Evolutionary conservation across 2,113 vertebrate species (phyloP), one percentile per base, ranked within the genome.

Genomic region (Grammomys dolichurus): DNA sequence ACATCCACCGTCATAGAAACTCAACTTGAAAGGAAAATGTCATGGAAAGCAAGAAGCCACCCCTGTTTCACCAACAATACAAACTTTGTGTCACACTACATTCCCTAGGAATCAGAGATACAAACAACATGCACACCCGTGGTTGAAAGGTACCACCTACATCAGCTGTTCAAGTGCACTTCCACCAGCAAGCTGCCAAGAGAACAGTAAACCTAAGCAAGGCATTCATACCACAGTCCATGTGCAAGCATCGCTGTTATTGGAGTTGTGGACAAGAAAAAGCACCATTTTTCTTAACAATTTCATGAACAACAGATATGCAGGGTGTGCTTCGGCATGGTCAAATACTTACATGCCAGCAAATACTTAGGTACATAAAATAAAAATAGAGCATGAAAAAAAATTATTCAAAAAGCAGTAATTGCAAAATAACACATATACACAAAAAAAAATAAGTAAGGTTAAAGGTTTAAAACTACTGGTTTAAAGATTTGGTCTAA

Each of bases 61-160:
- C 89, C 87, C 22, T 5, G 46, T 78, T 16, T 20, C 20, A 73
- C 28, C 87, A 43, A 40, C 1, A 4, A 40, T 36, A 48, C 13
- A 94, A 40, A 63, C 94, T 63, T 36, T 51, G 24, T 36, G n/a
- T 12, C 19, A 95, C 43, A 24, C 22, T 13, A 5, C 31, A 43
- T 8, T 54, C 73, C 46, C 33, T 93, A 28, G 91, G 93, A 95
- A 87, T 78, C 1, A 95, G 70, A 91, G 95, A 90, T 36, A 33
- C 60, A 58, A 60, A 36, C 2, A 60, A 40, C 2, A 13, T 2
- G 4, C 48, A 19, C 28, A 26, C 11, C 14, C 60, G 7, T 58
- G 14, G 78, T 48, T 46, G 43, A 56, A 90, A 89, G 60, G 5
- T 7, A 48, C n/a, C 81, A 46, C 48, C 22, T 67, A 56, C 13